Evolutionary conservation across 2,797 vertebrate species (phyloP).

Genomic region (Eospalax fontanierii): DNA sequence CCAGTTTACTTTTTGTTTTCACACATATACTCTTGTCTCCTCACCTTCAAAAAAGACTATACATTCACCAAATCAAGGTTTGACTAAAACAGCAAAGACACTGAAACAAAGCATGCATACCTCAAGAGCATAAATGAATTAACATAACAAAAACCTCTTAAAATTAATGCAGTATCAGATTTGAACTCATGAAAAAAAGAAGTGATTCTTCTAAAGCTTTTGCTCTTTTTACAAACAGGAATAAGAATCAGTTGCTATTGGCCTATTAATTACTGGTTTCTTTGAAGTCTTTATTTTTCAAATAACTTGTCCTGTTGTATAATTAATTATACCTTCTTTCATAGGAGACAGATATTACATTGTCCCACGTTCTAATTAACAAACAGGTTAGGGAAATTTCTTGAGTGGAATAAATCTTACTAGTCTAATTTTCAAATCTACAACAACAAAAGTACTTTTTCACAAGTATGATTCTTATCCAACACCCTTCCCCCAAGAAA

Average conservation of each 20-base stretch:
- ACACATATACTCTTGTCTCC: not conserved
- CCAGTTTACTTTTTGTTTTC: slow-evolving; percentile 34
- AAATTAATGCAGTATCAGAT: not conserved
- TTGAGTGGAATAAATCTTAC: slow-evolving; percentile 74
- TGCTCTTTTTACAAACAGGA: not conserved
- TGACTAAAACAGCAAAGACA: not conserved
- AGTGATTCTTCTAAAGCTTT: slow-evolving; percentile 24
- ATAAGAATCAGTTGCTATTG: slow-evolving; percentile 65
- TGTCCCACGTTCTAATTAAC: slow-evolving; percentile 74
- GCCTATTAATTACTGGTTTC: not conserved
- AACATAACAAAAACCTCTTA: slow-evolving; percentile 20
- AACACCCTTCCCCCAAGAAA: slow-evolving; percentile 38
- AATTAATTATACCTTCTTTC: slow-evolving; percentile 79
- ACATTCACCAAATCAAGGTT: not conserved
- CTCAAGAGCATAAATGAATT: not conserved
- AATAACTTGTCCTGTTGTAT: slow-evolving; percentile 70
- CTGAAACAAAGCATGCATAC: not conserved
- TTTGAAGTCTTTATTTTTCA: slow-evolving; percentile 71
- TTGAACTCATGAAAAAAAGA: slow-evolving; percentile 53
- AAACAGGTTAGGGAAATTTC: slow-evolving; percentile 76
- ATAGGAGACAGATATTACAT: slow-evolving; percentile 77
- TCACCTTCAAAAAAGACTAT: not conserved
- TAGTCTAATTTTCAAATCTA: slow-evolving; percentile 74
- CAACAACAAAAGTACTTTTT: slow-evolving; percentile 75
- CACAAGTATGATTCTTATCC: slow-evolving; percentile 66